Base-by-base conservation (phyloP, 2,888 invertebrate genomes). In the Ornithoptera priamus region DNA sequence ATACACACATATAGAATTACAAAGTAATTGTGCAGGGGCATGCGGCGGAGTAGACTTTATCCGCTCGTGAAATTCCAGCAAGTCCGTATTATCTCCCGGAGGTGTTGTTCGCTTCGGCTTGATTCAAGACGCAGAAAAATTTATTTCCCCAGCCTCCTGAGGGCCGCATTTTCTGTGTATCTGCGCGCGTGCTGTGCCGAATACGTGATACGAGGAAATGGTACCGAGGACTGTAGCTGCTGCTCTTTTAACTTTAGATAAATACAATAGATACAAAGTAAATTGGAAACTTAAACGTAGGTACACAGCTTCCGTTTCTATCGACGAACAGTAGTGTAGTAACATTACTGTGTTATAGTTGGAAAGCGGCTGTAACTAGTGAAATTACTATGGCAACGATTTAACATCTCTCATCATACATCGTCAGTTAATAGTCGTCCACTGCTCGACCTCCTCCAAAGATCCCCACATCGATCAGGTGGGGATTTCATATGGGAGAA, bases 101-200 rank as follows among this genome's bases (percentile, higher is more conserved):
- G 64, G 64, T 64, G 64, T 64, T 64, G 64, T 64, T 64, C n/a
- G 20, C 17, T 53, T 57, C 64, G 56, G 56, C 64, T 64, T 57
- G 64, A 64, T 64, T 64, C 64, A 57, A 64, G 57, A 57, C 56
- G 20, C 39, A 56, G 56, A 64, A 64, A 64, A 57, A 64, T 64
- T 64, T 64, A 64, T 57, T 64, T 17, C 36, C 20, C 56, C 18
- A 1, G 10, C 56, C 64, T 20, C 56, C n/a, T 2, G 20, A n/a
- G 56, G 20, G 56, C 7, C 20, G 56, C 56, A n/a, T n/a, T 20
- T 56, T 56, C 56, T 56, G n/a, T 56, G 56, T 56, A 56, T 56
- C 56, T n/a, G 56, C n/a, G 20, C 18, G 56, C n/a, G 56, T 4
- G 56, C n/a, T 20, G 56, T 8, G 10, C n/a, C 56, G 56, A 56